Evolutionary conservation across 1,140 invertebrate genomes (phyloP), one percentile per base, ranked within the genome.

Genomic region (Pseudomyrmex dendroicus): DNA sequence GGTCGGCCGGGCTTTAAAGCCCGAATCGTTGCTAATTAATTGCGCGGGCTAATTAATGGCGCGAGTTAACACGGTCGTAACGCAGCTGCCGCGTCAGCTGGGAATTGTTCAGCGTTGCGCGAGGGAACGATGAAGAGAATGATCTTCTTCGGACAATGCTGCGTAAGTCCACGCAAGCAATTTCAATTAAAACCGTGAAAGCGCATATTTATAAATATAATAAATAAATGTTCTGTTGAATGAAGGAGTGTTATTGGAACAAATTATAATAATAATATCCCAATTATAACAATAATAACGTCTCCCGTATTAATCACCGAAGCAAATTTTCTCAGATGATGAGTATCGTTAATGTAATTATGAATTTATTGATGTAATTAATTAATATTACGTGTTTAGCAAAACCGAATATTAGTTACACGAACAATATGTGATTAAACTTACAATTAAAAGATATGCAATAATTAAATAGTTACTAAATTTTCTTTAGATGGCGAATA

Each of bases 1-100:
- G 76, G 35, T 66, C 12, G 13, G 62, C 50, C 62, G 48, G 48
- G 76, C 64, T 48, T 57, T 78, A 78, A 35, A 78, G 76, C 46
- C 44, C 76, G 56, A 80, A 70, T 80, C 64, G 66, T 70, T 70
- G 66, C 70, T 80, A 80, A 80, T 80, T 80, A 80, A 80, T 80
- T 80, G 66, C 66, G 66, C 56, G 66, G 76, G 22, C 66, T 80
- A 80, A 80, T 80, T 80, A 80, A 80, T 80, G 52, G 66, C 22
- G 54, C 52, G 76, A 61, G 66, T 68, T 80, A 80, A 80, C 76
- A 54, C 76, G 62, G 52, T 50, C 66, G 20, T 61, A 59, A 78
- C 44, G 76, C 66, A 80, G 54, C 76, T 80, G 66, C 76, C 54
- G 44, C 67, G 54, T 80, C 76, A 80, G 44, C 66, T 59, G 66